phyloP scores from a whole-genome alignment of 2,113 vertebrate genomes.

The Nyctereutes procyonoides region DNA sequence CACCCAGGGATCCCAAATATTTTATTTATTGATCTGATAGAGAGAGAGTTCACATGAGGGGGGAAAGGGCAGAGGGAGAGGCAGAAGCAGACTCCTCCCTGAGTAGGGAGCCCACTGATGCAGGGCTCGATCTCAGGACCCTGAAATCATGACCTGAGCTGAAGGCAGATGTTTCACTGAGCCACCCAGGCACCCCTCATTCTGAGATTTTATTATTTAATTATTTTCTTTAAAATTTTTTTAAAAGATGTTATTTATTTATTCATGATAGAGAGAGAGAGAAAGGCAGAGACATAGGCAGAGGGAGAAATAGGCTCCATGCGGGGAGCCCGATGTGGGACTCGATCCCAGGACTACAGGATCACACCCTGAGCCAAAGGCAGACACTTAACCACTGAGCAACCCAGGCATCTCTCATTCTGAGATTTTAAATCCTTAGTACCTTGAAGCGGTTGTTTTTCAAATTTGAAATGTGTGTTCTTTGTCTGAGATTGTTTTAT shows the following conservation, averaged over 20 bases:
- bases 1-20: background rate
- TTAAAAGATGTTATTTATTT: background rate
- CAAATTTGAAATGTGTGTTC: slow-evolving; percentile 25
- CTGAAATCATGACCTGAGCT: too few species aligned
- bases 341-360: background rate
- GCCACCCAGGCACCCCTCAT: background rate
- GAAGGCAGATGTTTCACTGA: too few species aligned
- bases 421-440: background rate
- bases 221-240: background rate
- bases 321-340: background rate
- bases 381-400: background rate
- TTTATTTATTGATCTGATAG: background rate
- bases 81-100: too few species aligned
- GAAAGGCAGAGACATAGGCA: background rate
- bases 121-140: too few species aligned
- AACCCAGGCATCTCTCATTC: background rate
- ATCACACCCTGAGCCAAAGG: background rate
- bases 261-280: background rate
- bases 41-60: too few species aligned
- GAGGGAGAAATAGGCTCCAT: background rate
- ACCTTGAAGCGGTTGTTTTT: background rate
- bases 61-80: too few species aligned
- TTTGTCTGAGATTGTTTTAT: slow-evolving; percentile 27
- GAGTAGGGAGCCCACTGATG: too few species aligned
- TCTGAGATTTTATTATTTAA: background rate